These are phyloP conservation scores for Halichoeres trimaculatus DNA, from an alignment of 2,113 vertebrate species.

Conservation along the genomic window DNA sequence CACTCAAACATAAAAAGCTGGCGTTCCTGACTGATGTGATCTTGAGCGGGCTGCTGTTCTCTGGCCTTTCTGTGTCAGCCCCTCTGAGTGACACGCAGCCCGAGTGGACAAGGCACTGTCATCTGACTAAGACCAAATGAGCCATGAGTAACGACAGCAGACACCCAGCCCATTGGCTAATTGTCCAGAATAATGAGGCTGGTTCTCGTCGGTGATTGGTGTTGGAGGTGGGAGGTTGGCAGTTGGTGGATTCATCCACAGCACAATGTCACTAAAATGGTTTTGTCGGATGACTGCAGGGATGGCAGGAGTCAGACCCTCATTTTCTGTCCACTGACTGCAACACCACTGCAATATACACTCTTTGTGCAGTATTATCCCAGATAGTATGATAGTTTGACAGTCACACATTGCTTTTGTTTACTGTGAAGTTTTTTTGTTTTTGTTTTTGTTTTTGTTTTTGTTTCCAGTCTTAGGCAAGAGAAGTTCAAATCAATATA, in stretches of 20 bases:
- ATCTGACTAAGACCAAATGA: constrained; percentile 73
- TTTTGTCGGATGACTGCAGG: constrained; percentile 54
- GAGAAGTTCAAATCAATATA: no score
- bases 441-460: constrained; percentile 1
- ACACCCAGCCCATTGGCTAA: constrained; percentile 72
- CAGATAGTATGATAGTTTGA: not conserved
- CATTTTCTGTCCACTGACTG: constrained; percentile 37
- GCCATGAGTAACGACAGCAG: constrained; percentile 65
- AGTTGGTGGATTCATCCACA: constrained; percentile 38
- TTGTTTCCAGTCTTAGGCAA: constrained; percentile 1
- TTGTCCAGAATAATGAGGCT: constrained; percentile 71
- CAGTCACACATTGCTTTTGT: constrained; percentile 17
- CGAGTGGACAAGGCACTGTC: constrained; percentile 69
- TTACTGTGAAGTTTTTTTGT: not conserved
- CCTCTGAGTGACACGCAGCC: constrained; percentile 62
- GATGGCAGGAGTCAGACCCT: constrained; percentile 40
- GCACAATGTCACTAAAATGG: constrained; percentile 38
- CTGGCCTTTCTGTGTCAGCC: constrained; percentile 37
- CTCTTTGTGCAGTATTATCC: constrained; percentile 1
- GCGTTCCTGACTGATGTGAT: constrained; percentile 26
- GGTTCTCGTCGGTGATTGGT: constrained; percentile 61
- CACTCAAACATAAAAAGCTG: not conserved
- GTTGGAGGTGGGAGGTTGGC: constrained; percentile 48
- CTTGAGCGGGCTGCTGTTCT: constrained; percentile 9
- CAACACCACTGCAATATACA: not conserved